phyloP scores from a whole-genome alignment of 2,113 vertebrate species.

The Peromyscus californicus region DNA sequence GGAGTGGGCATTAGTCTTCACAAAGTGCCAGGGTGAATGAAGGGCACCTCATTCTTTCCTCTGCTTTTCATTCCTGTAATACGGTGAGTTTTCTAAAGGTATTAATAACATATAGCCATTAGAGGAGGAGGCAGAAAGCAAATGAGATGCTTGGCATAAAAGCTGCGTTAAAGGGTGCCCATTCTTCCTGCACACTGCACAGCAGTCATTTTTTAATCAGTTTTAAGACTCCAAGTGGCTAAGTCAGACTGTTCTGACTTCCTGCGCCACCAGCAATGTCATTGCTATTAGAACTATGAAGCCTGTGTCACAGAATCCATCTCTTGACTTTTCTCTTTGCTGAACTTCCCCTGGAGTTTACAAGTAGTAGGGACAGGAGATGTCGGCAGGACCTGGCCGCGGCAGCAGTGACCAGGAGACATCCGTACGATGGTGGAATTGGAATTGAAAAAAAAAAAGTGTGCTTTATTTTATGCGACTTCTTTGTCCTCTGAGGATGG shows the following conservation, averaged over 20 bases:
- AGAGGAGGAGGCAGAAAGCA: not conserved
- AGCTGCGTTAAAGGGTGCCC: not conserved
- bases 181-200: slow-evolving; percentile 40
- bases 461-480: slow-evolving; percentile 9
- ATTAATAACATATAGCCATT: not conserved
- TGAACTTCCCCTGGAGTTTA: not conserved
- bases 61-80: slow-evolving; percentile 37
- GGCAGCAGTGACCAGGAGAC: fast-evolving
- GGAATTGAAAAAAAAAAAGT: slow-evolving; percentile 16
- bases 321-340: not conserved
- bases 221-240: not conserved
- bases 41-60: not conserved
- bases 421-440: not conserved
- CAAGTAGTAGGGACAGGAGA: not conserved
- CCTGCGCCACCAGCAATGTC: fast-evolving
- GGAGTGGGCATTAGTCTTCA: not conserved
- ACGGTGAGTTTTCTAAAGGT: not conserved
- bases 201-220: slow-evolving; percentile 54
- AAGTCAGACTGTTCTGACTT: slow-evolving; percentile 76
- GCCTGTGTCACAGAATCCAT: not conserved
- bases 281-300: not conserved
- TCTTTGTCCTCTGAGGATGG: slow-evolving; percentile 22
- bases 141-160: slow-evolving; percentile 8
- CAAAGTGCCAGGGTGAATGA: not conserved
- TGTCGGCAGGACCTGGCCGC: fast-evolving